Percentiles rank a stretch among this genome's conserved stretches.
phyloP scores from a whole-genome alignment of 2,797 vertebrate genomes.

The Sphenopsis melanotis region DNA sequence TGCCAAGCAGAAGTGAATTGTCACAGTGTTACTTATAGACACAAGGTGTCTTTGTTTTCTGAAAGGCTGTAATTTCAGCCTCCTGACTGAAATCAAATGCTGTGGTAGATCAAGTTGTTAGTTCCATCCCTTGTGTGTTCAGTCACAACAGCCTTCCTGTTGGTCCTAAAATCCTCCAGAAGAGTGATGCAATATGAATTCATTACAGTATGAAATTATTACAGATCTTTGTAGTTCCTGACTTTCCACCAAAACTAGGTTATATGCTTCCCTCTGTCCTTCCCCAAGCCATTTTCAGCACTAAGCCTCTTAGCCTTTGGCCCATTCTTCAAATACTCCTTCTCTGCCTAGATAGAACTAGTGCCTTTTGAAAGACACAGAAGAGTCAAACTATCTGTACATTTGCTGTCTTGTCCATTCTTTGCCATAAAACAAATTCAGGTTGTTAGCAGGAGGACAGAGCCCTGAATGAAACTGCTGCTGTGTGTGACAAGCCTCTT shows the following conservation, averaged over 20 bases:
- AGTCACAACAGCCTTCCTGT: not conserved
- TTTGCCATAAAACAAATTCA: not conserved
- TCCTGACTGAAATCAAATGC: not conserved
- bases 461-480: not conserved
- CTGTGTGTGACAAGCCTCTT: not conserved
- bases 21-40: not conserved
- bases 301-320: not conserved
- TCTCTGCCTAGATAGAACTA: not conserved
- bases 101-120: not conserved
- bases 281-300: not conserved
- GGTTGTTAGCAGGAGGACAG: not conserved
- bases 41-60: not conserved
- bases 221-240: not conserved
- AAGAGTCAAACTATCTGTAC: not conserved
- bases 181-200: not conserved
- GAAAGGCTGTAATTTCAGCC: not conserved
- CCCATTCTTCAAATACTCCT: not conserved
- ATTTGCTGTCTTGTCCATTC: not conserved
- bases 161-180: not conserved
- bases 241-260: not conserved
- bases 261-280: not conserved
- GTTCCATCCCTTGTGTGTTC: not conserved
- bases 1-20: not conserved
- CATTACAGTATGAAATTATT: not conserved
- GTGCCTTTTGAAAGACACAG: not conserved